phyloP scores from a whole-genome alignment of 2,888 invertebrate genomes.

The Ectropis crepuscularia region DNA sequence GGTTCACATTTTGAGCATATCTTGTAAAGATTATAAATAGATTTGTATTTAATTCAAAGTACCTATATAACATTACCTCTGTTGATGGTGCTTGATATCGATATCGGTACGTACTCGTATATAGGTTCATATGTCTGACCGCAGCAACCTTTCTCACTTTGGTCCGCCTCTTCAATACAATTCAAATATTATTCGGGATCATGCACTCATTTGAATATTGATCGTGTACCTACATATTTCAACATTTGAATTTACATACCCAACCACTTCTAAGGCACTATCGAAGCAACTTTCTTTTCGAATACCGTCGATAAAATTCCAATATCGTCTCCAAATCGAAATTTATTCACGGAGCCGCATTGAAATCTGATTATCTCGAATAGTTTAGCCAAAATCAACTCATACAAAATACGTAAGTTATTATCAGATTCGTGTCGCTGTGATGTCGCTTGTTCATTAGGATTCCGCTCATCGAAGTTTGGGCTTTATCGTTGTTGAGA shows the following conservation, averaged over 20 bases:
- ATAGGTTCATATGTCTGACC: neutral
- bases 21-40: too few relatives aligned
- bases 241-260: slow-evolving; percentile 41
- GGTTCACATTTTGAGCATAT: too few relatives aligned
- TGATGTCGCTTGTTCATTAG: slow-evolving; percentile 65
- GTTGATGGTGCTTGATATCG: too few relatives aligned
- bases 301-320: slow-evolving; percentile 46
- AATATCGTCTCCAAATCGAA: slow-evolving; percentile 50
- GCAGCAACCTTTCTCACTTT: neutral
- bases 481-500: slow-evolving; percentile 48
- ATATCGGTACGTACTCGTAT: neutral
- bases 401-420: slow-evolving; percentile 68
- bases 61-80: too few relatives aligned
- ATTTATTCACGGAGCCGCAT: slow-evolving; percentile 56
- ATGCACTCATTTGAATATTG: slow-evolving; percentile 44
- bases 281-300: slow-evolving; percentile 41
- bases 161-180: neutral
- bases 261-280: slow-evolving; percentile 23
- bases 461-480: slow-evolving; percentile 48
- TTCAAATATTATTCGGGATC: slow-evolving; percentile 38
- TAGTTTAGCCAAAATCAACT: slow-evolving; percentile 64
- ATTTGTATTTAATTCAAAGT: too few relatives aligned
- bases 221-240: slow-evolving; percentile 40
- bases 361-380: slow-evolving; percentile 61
- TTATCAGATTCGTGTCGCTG: slow-evolving; percentile 66